Evolutionary conservation across 2,113 vertebrate species (phyloP).

Genomic region (Calidris pugnax): DNA sequence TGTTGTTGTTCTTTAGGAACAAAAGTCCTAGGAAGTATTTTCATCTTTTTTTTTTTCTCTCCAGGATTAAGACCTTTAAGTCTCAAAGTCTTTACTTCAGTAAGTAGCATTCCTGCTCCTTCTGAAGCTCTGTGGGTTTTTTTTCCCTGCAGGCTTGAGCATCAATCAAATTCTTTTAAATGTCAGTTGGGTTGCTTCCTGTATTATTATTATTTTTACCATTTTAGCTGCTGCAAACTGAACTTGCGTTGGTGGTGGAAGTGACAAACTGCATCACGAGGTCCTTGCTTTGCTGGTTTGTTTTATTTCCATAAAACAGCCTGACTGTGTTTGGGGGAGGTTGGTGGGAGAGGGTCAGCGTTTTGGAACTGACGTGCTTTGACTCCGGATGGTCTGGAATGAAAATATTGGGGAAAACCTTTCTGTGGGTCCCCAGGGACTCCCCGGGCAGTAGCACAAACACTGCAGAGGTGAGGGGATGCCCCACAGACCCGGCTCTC

Average conservation of each 20-base stretch:
- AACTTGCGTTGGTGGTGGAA: neutral
- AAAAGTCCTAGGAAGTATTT: neutral
- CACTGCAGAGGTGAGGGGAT: neutral
- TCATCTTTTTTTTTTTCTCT: neutral
- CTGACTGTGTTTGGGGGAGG: neutral
- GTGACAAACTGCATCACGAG: neutral
- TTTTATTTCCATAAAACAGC: neutral
- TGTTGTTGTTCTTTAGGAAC: neutral
- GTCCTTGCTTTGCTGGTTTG: neutral
- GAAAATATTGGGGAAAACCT: neutral
- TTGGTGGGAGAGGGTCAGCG: neutral
- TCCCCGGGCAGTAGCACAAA: neutral
- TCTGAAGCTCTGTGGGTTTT: neutral
- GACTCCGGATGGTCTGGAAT: neutral
- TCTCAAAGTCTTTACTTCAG: neutral
- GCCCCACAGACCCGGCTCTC: neutral
- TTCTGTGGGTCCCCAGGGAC: neutral
- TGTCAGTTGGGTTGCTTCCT: neutral
- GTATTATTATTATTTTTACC: neutral
- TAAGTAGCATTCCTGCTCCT: neutral
- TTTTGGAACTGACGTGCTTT: neutral
- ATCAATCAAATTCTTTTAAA: neutral
- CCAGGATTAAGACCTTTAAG: neutral
- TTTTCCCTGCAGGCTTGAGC: neutral
- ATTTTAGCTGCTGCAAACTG: neutral